Base-by-base conservation (phyloP, 2,888 invertebrate species). In the Papilio protenor region DNA sequence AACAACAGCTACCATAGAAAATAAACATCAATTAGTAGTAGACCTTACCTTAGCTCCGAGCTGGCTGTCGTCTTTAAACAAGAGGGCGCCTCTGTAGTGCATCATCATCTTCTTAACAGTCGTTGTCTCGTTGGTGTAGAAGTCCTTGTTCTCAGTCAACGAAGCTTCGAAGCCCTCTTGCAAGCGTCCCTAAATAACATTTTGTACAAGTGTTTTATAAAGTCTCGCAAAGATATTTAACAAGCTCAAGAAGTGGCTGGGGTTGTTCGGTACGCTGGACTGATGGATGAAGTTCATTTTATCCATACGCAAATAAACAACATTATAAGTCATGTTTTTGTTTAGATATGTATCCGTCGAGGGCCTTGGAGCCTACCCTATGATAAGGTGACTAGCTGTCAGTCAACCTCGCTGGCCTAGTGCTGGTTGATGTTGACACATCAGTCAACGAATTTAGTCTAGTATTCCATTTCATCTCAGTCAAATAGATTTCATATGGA, bases 81-180 rank as follows among this genome's bases (percentile, higher is more conserved):
- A 85, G 16, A 90, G 83, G 0, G 88, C 83, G 40, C 85, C 81
- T 47, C 77, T 0, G 10, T 90, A 81, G 47, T 85, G 85, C 90
- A 90, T 90, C 71, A 85, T 89, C 4, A 88, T 88, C 27, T 90
- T 90, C 83, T 89, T 84, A 14, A 89, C 87, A 4, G 81, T 82
- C 0, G 81, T 84, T 1, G 79, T 64, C 55, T 81, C 82, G 80
- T 80, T 84, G 6, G 87, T 81, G 80, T 87, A 81, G 85, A 90
- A 90, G 73, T 89, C 85, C 76, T 87, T 85, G 2, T 89, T 88
- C 73, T 81, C 80, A 1, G 90, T 90, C 0, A 86, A 61, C 5
- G 75, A 82, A 0, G 86, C 84, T 33, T 87, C 80, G 80, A 90
- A 90, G 0, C 90, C 90, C 2, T 89, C 87, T 47, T 87, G 84